Percentiles rank a stretch among this genome's conserved stretches.
Evolutionary conservation across 2,888 invertebrate species (phyloP).

Genomic region (Andricus quercusramuli): DNA sequence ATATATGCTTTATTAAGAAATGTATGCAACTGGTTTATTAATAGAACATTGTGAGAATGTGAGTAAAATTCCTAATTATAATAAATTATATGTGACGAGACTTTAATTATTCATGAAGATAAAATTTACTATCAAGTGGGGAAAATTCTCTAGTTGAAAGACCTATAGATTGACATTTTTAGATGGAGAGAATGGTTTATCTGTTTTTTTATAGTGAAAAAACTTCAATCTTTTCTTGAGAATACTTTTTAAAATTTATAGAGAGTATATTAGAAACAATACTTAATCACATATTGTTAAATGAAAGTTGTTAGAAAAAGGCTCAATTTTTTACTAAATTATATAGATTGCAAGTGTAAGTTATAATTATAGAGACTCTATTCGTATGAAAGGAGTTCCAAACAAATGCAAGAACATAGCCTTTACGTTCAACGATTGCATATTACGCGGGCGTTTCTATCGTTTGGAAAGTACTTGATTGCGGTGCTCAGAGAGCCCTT

Average conservation of each 20-base stretch:
- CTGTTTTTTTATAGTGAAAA: not conserved
- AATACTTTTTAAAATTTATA: not conserved
- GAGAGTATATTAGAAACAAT: not conserved
- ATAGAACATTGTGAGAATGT: not conserved
- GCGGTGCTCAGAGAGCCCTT: conserved; percentile 57
- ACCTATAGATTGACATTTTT: not conserved
- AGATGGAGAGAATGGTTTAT: not conserved
- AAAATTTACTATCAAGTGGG: not conserved
- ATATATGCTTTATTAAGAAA: not conserved
- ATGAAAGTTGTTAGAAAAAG: not conserved
- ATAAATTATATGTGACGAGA: not conserved
- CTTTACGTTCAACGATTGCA: conserved; percentile 50
- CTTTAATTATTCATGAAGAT: not conserved
- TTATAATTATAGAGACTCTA: not conserved
- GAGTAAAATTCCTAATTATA: not conserved
- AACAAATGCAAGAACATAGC: conserved; percentile 42
- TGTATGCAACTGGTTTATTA: conserved; percentile 1
- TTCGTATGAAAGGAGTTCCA: conserved; percentile 3
- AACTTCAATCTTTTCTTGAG: not conserved
- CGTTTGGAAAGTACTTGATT: conserved; percentile 62
- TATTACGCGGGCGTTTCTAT: conserved; percentile 46
- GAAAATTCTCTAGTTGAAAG: not conserved
- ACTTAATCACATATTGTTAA: not conserved
- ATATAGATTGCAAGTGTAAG: not conserved
- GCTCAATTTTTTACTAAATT: not conserved